These are phyloP conservation scores for Drosophila kuntzei DNA, from an alignment of 2,888 invertebrate species.

Conservation along the genomic window DNA sequence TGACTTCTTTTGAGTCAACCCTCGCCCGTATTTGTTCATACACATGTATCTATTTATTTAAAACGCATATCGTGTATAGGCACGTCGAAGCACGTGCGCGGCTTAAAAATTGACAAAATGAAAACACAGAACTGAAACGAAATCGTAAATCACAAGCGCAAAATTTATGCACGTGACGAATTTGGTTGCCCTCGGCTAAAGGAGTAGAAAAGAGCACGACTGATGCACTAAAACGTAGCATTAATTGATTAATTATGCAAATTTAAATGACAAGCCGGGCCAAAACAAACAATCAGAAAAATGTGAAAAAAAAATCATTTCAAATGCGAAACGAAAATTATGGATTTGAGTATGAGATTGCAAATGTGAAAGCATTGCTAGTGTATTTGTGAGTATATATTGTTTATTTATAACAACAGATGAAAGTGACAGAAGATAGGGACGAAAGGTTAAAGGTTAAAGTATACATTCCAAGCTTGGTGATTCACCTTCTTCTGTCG, in stretches of 20 bases:
- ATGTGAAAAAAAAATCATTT: slow-evolving; percentile 1
- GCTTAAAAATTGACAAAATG: slow-evolving; percentile 67
- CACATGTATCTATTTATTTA: slow-evolving; percentile 31
- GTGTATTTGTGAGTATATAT: too few relatives aligned
- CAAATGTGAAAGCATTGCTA: slow-evolving; percentile 1
- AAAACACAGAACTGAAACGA: slow-evolving; percentile 41
- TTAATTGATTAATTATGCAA: slow-evolving; percentile 78
- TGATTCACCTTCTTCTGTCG: too few relatives aligned
- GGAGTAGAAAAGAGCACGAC: slow-evolving; percentile 15
- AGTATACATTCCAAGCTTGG: too few relatives aligned
- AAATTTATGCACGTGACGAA: slow-evolving; percentile 75
- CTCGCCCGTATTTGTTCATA: slow-evolving; percentile 16
- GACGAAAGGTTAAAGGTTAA: not conserved
- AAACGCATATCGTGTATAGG: slow-evolving; percentile 57
- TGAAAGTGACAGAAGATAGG: not conserved
- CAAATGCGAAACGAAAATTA: not conserved
- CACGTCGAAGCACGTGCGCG: slow-evolving; percentile 68
- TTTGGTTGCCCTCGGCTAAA: slow-evolving; percentile 46
- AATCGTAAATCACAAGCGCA: slow-evolving; percentile 57
- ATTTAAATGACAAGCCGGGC: slow-evolving; percentile 49
- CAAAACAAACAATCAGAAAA: slow-evolving; percentile 31
- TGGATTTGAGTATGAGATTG: slow-evolving; percentile 1
- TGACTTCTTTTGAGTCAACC: not conserved
- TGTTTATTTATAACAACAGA: too few relatives aligned
- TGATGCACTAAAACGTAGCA: slow-evolving; percentile 50